These are phyloP conservation scores for Odontesthes bonariensis DNA, from an alignment of 2,113 vertebrate species.

Conservation along the genomic window DNA sequence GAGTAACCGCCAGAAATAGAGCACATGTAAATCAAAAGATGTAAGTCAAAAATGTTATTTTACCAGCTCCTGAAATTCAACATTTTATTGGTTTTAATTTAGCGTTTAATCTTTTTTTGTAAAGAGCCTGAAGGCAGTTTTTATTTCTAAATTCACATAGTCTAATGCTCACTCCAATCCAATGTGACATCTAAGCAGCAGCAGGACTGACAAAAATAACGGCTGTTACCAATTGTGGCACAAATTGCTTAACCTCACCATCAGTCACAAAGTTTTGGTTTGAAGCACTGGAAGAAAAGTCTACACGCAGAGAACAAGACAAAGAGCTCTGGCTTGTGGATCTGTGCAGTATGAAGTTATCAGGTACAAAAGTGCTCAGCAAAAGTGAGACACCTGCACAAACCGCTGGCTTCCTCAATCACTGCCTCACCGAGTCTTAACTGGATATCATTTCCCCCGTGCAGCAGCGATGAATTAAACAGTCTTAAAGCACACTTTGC, in stretches of 20 bases:
- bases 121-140: constrained; percentile 21
- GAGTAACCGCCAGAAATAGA: not conserved
- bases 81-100: not conserved
- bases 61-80: too few species aligned
- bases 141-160: constrained; percentile 23
- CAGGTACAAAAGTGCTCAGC: constrained; percentile 9
- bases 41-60: too few species aligned
- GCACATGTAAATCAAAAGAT: not conserved
- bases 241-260: constrained; percentile 28
- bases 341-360: constrained; percentile 28
- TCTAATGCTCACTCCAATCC: constrained; percentile 16
- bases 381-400: constrained; percentile 18
- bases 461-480: not conserved
- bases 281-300: constrained; percentile 7
- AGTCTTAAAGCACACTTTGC: not conserved
- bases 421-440: constrained; percentile 9
- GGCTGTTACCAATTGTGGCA: constrained; percentile 7
- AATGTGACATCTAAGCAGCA: constrained; percentile 26
- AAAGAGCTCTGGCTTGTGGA: not conserved
- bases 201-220: not conserved
- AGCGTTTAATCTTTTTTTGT: not conserved
- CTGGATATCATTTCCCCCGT: not conserved
- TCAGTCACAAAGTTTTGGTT: constrained; percentile 28
- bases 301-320: not conserved
- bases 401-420: constrained; percentile 1